Conservation (phyloP, 30 jellyfish, hydroid and myxozoan species). For the Turritopsis rubra region DNA sequence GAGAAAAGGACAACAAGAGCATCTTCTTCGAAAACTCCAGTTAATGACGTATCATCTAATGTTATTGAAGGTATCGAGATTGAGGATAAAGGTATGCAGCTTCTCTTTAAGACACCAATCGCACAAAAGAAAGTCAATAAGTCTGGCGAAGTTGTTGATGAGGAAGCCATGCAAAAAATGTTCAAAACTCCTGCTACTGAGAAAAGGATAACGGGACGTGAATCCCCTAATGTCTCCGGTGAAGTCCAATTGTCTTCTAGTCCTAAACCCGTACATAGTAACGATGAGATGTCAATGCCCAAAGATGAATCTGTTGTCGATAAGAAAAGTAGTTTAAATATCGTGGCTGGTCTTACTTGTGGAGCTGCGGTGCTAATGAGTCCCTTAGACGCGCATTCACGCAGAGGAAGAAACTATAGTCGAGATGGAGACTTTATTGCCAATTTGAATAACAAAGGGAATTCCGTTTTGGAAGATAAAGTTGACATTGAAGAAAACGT, state of each 20-base stretch:
- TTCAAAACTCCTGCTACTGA: neutral
- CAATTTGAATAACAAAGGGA: neutral
- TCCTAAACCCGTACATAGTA: no score
- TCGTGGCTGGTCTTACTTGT: neutral
- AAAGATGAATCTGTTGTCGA: neutral
- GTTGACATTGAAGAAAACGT: neutral
- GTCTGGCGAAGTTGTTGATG: neutral
- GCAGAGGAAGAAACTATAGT: neutral
- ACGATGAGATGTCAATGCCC: neutral
- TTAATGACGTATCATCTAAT: neutral
- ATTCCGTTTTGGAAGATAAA: no score
- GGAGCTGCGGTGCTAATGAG: neutral
- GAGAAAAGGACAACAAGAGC: neutral
- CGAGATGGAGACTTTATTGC: neutral
- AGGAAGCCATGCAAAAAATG: neutral
- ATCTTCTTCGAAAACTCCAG: constrained; percentile 10
- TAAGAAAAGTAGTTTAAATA: neutral
- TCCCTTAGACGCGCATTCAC: neutral
- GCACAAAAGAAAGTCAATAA: constrained; percentile 2
- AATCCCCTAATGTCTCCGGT: neutral
- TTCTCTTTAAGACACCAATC: neutral
- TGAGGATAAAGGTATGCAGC: neutral
- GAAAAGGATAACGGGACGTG: neutral
- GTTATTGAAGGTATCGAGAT: neutral
- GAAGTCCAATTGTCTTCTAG: no score